These are phyloP conservation scores for Cladopsammia gracilis DNA, from an alignment of 64 coral and sea anemone genomes.

Conservation along the genomic window DNA sequence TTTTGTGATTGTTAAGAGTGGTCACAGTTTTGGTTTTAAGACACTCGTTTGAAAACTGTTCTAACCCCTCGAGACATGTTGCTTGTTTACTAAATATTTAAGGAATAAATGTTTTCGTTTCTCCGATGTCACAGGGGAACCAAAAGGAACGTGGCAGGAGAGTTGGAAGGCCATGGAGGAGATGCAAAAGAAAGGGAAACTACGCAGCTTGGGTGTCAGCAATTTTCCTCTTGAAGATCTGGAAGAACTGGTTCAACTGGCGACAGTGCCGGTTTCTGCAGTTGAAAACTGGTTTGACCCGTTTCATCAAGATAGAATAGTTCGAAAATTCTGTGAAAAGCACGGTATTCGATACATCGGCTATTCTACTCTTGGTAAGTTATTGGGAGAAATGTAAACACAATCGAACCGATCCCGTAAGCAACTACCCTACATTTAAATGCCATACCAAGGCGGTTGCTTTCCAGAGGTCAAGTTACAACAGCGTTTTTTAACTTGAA, in stretches of 20 bases:
- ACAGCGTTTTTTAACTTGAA: no score
- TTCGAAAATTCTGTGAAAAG: slow-evolving; percentile 78
- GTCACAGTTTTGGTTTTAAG: no score
- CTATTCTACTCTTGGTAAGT: slow-evolving; percentile 93
- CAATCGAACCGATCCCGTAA: background rate
- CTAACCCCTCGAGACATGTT: no score
- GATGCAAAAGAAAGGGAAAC: slow-evolving; percentile 86
- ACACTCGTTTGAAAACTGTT: no score
- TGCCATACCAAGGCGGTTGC: no score
- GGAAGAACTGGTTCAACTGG: slow-evolving; percentile 78
- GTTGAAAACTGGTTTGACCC: slow-evolving; percentile 99
- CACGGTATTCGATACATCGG: slow-evolving; percentile 93
- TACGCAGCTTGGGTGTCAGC: slow-evolving; percentile 94
- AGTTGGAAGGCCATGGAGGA: slow-evolving; percentile 99
- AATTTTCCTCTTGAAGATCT: slow-evolving; percentile 85
- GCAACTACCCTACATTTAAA: background rate
- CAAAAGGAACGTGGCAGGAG: slow-evolving; percentile 93
- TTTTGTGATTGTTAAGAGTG: no score
- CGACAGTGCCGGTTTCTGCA: slow-evolving; percentile 90
- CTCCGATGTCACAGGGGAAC: slow-evolving; percentile 60
- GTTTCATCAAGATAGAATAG: slow-evolving; percentile 86
- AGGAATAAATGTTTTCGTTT: background rate
- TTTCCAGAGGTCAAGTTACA: no score
- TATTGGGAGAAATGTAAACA: background rate
- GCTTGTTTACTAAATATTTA: no score